Evolutionary conservation across 2,888 invertebrate species (phyloP).

Genomic region (Atethmia centrago): DNA sequence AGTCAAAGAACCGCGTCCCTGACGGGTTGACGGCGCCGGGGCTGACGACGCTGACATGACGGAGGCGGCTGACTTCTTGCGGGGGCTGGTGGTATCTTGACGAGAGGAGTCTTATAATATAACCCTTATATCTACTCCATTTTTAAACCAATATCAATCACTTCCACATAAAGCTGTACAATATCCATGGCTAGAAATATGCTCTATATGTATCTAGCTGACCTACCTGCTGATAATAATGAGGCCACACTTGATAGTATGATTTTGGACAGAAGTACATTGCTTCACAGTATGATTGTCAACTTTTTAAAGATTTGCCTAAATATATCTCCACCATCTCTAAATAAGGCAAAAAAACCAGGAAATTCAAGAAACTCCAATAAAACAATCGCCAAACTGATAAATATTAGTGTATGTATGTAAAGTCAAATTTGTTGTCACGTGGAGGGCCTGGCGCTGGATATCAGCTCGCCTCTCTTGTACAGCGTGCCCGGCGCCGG

Average conservation of each 20-base stretch:
- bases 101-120: conserved; percentile 64
- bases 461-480: conserved; percentile 95
- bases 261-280: too few relatives aligned
- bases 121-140: too few relatives aligned
- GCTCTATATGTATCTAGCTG: too few relatives aligned
- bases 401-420: conserved; percentile 89
- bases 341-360: not conserved
- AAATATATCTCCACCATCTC: not conserved
- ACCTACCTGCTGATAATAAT: too few relatives aligned
- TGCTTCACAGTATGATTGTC: not conserved
- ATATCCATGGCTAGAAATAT: too few relatives aligned
- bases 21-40: conserved; percentile 92
- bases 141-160: too few relatives aligned
- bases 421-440: conserved; percentile 84
- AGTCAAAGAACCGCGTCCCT: conserved; percentile 78
- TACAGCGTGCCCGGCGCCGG: conserved; percentile 89
- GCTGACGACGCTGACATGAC: conserved; percentile 85
- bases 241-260: too few relatives aligned
- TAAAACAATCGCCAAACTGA: conserved; percentile 76
- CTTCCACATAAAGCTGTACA: too few relatives aligned
- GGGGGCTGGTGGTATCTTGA: conserved; percentile 68
- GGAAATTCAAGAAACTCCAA: conserved; percentile 32
- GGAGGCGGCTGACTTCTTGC: conserved; percentile 72
- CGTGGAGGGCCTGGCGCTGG: conserved; percentile 92
- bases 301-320: not conserved